Evolutionary conservation across 1,140 invertebrate genomes (phyloP).

Genomic region (Lucilia sericata): DNA sequence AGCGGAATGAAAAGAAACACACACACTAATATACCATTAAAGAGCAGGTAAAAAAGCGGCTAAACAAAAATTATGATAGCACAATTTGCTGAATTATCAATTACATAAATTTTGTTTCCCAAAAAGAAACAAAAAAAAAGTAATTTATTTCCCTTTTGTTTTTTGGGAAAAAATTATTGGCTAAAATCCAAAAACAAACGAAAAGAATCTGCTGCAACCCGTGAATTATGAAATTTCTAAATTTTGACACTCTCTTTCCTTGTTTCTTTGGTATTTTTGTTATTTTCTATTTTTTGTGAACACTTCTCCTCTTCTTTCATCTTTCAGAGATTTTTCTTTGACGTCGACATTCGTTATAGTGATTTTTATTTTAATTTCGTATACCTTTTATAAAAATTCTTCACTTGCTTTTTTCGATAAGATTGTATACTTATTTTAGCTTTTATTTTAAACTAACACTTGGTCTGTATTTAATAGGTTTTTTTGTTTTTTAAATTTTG

Average conservation of each 20-base stretch:
- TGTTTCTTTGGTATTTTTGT: not conserved
- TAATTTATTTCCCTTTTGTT: not conserved
- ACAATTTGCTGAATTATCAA: constrained; percentile 31
- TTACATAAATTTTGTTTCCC: constrained; percentile 16
- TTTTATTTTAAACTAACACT: not conserved
- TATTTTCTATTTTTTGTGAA: constrained; percentile 9
- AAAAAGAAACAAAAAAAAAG: constrained; percentile 6
- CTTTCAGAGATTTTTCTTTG: constrained; percentile 29
- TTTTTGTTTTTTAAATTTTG: not conserved
- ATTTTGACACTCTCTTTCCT: constrained; percentile 10
- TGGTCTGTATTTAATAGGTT: not conserved
- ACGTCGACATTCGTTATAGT: constrained; percentile 22
- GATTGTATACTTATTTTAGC: too few species aligned
- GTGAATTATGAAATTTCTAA: constrained; percentile 37
- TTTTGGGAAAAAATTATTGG: constrained; percentile 21
- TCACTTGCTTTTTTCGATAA: not conserved
- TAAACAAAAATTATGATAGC: constrained; percentile 20
- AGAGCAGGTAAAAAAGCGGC: constrained; percentile 1
- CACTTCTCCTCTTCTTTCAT: constrained; percentile 10
- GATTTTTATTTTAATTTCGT: not conserved
- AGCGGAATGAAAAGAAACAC: too few species aligned
- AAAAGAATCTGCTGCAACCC: not conserved
- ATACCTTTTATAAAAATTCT: constrained; percentile 32
- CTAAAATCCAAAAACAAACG: constrained; percentile 32
- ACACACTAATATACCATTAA: not conserved